Evolutionary conservation across 2,888 invertebrate genomes (phyloP), one percentile per base, ranked within the genome.

Genomic region (Agrochola circellaris): DNA sequence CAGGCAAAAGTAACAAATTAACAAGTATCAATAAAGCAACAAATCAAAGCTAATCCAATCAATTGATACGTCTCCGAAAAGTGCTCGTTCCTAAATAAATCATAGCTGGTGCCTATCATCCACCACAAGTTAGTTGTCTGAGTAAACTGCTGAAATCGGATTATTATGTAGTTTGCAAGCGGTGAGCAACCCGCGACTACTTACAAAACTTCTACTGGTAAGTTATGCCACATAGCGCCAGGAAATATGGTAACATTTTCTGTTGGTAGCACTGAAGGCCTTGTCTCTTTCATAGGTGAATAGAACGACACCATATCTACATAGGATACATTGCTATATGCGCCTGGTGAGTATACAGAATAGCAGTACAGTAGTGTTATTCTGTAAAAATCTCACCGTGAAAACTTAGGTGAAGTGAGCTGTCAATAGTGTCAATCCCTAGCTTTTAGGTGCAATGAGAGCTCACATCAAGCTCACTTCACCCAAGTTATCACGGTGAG

Each of bases 141-240:
- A 77, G 78, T 78, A 68, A 80, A 87, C 80, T 61, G 76, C 64
- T 76, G 56, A 66, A 74, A 88, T 85, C 75, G 38, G 74, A 79
- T 86, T 88, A 87, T 79, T 79, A 81, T 83, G 66, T 83, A 83
- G 75, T 81, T 83, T 70, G 70, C 67, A 69, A 77, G 62, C 62
- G 56, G 66, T 65, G 62, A 82, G 56, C 68, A 66, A 56, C 13
- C 70, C 38, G 60, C 51, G 38, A 54, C 76, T 74, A 72, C 83
- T 81, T 83, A 70, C 42, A 62, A 34, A 81, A 85, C 75, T 73
- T 82, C 42, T 58, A 9, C 62, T n/a, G 17, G 62, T 20, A 79
- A 83, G 77, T 81, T 83, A 65, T 64, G 61, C 72, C 75, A 67
- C n/a, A 77, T 79, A 79, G 72, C 26, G 73, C 65, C 51, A 67